Base-by-base conservation (phyloP, 2,113 vertebrate species). In the Platycercus adscitus region DNA sequence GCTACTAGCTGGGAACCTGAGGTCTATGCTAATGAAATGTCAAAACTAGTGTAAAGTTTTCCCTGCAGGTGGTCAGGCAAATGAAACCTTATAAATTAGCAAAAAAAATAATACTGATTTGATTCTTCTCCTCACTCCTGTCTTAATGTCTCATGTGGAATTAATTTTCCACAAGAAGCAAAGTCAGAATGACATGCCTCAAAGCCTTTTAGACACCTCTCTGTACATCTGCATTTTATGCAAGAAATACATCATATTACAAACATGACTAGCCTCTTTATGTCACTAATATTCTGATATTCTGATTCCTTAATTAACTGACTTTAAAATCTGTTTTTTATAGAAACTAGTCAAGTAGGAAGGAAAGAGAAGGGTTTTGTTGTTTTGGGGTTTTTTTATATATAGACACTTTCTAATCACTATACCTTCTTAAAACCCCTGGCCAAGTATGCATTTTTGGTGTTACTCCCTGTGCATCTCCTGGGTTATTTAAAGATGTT, bases 1-100 rank as follows among this genome's bases (percentile, higher is more conserved):
- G 77, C 55, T 31, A 64, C 84, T 58, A 91, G 75, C 66, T 76
- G 66, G 70, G 35, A 95, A 53, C 73, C 81, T 94, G 94, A 91
- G 46, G 82, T 89, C 81, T 94, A 70, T 89, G 85, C 6, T 95
- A 95, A 97, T 94, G 50, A 89, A 69, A 93, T 8, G 23, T 90
- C 88, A 91, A 89, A 89, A 82, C 55, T 58, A 92, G 61, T 49
- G 58, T 65, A 64, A 95, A 93, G 46, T 86, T 94, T 93, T 71
- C 79, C 68, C 2, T 81, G 39, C 46, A 86, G 88, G 85, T 94
- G 71, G 64, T 73, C 75, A 70, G 49, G 41, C 41, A 93, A 90
- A 88, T 66, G 78, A 96, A 94, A 91, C 46, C 68, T 28, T 52
- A 50, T 69, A 88, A 93, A 87, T 80, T 82, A 85, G 41, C 14